These are phyloP conservation scores for Sebastiscus albofasciatus DNA, from an alignment of 2,797 vertebrate genomes.

Conservation along the genomic window DNA sequence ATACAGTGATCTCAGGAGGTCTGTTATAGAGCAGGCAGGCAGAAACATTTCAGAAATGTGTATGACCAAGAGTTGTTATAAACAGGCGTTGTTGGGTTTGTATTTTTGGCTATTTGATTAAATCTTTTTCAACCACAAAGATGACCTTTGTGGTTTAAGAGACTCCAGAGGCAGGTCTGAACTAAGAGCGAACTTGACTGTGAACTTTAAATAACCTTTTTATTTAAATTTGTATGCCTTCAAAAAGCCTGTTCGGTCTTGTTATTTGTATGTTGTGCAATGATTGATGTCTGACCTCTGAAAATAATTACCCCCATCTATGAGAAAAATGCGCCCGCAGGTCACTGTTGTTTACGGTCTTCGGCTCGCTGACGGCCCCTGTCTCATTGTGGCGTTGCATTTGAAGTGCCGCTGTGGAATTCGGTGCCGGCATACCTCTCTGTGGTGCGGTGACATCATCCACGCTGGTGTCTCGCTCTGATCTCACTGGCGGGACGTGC, in stretches of 20 bases:
- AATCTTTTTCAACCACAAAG: background rate
- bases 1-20: background rate
- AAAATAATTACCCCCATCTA: constrained; percentile 33
- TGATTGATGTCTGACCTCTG: constrained; percentile 58
- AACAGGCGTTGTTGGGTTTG: background rate
- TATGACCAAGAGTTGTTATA: background rate
- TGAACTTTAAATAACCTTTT: constrained; percentile 42
- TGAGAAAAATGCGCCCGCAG: constrained; percentile 43
- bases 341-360: constrained; percentile 24
- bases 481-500: background rate
- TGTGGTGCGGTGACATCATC: constrained; percentile 59
- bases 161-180: constrained; percentile 4
- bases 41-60: background rate
- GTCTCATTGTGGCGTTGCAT: constrained; percentile 50
- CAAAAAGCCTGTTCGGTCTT: constrained; percentile 11
- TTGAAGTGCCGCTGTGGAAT: constrained; percentile 69
- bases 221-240: background rate
- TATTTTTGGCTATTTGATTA: background rate
- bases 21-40: background rate
- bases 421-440: constrained; percentile 34
- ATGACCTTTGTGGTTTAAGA: background rate
- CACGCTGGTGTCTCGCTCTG: constrained; percentile 1
- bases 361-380: constrained; percentile 10
- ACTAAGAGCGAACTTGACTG: constrained; percentile 37
- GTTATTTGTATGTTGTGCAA: constrained; percentile 22